A percentile compares a stretch with the other conserved stretches of the same genome.
phyloP scores from a whole-genome alignment of 1,140 invertebrate genomes.

The Pseudachorutes palmiensis region DNA sequence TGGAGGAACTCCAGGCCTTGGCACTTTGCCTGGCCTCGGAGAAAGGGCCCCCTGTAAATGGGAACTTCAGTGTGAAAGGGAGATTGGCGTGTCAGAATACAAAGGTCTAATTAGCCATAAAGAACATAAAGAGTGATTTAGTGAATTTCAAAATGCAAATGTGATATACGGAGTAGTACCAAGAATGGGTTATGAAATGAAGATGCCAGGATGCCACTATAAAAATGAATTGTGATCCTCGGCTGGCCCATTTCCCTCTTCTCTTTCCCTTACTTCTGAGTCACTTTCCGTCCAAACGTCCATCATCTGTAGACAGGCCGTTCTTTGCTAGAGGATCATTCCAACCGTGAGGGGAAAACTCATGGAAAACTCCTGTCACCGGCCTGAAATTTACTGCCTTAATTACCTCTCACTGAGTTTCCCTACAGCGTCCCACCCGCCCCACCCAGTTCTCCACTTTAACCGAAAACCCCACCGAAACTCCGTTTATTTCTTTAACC shows the following conservation, averaged over 20 bases:
- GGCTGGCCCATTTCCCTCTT: constrained; percentile 28
- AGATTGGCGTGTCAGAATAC: constrained; percentile 37
- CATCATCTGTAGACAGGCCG: constrained; percentile 36
- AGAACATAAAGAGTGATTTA: constrained; percentile 34
- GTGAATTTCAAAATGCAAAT: constrained; percentile 37
- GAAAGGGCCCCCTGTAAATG: constrained; percentile 10
- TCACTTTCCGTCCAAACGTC: constrained; percentile 36
- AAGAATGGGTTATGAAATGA: too few species aligned
- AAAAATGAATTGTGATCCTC: constrained; percentile 34
- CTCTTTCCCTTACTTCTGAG: constrained; percentile 27
- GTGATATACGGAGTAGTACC: too few species aligned
- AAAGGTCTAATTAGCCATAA: constrained; percentile 39
- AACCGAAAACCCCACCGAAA: neutral
- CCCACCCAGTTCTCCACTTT: neutral
- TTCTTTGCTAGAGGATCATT: constrained; percentile 31
- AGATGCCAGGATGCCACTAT: constrained; percentile 34
- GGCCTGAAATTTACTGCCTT: constrained; percentile 34
- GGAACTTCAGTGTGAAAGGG: constrained; percentile 33
- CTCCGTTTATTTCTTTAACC: neutral
- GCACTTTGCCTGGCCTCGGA: neutral
- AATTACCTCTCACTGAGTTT: constrained; percentile 30
- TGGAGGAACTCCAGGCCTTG: too few species aligned
- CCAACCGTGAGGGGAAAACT: constrained; percentile 31
- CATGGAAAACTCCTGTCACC: constrained; percentile 32
- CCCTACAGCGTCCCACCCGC: neutral